These are phyloP conservation scores for Arrhamphus sclerolepis DNA, from an alignment of 2,797 vertebrate genomes.

Conservation along the genomic window DNA sequence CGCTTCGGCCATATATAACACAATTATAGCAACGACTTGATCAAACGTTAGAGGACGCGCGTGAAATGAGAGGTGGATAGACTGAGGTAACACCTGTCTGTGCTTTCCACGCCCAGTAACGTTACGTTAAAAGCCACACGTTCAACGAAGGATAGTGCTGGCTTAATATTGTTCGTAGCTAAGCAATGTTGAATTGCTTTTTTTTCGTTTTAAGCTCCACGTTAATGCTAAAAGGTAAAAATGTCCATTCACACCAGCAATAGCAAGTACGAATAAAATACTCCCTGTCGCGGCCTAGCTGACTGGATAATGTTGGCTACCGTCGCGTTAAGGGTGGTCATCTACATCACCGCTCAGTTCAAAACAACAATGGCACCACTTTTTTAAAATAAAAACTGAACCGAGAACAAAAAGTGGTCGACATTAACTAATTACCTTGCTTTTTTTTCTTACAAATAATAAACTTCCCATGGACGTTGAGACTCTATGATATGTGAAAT, in stretches of 20 bases:
- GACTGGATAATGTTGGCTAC: conserved; percentile 3
- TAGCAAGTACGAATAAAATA: fast-evolving
- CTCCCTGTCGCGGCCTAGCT: conserved; percentile 35
- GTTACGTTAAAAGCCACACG: conserved; percentile 35
- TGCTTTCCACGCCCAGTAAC: conserved; percentile 68
- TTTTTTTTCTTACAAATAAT: conserved; percentile 2
- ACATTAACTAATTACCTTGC: conserved; percentile 37
- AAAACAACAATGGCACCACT: conserved; percentile 69
- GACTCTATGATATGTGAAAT: conserved; percentile 29
- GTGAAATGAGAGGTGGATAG: conserved; percentile 14
- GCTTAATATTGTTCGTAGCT: conserved; percentile 30
- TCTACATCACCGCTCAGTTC: conserved; percentile 27
- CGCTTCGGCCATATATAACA: not conserved
- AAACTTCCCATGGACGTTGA: conserved; percentile 42
- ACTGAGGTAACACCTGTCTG: conserved; percentile 58
- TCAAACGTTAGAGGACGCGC: not conserved
- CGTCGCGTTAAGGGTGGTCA: conserved; percentile 17
- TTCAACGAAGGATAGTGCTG: conserved; percentile 45
- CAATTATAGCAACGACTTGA: not conserved
- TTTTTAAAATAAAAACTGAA: not conserved
- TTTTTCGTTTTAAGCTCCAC: fast-evolving
- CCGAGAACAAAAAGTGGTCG: no score
- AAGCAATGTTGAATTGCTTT: not conserved
- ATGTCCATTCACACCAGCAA: fast-evolving
- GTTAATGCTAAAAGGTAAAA: fast-evolving